These are phyloP conservation scores for Plebejus melissa DNA, from an alignment of 2,888 invertebrate genomes.

Conservation along the genomic window DNA sequence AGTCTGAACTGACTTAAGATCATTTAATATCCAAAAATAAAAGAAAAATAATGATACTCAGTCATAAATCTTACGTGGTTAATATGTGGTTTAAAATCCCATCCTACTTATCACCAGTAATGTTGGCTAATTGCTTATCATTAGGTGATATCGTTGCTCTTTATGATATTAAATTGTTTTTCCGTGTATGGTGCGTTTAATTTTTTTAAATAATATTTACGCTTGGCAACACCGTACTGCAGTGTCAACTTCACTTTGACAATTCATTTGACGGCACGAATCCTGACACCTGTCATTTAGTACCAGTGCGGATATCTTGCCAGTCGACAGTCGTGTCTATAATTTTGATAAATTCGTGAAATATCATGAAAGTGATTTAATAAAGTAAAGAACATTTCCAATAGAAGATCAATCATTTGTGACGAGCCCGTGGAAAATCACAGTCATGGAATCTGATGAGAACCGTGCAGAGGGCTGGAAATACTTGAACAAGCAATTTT, in stretches of 20 bases:
- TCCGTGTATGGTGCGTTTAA: background rate
- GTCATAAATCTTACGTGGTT: background rate
- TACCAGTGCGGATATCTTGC: background rate
- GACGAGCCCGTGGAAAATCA: background rate
- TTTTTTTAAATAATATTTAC: background rate
- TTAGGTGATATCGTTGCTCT: background rate
- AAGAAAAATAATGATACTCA: too few relatives aligned
- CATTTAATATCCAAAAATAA: too few relatives aligned
- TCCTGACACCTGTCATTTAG: background rate
- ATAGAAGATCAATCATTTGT: background rate
- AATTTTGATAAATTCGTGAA: background rate
- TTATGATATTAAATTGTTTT: background rate
- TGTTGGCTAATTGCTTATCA: background rate
- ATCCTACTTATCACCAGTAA: background rate
- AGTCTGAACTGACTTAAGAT: too few relatives aligned
- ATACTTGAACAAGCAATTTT: constrained; percentile 73
- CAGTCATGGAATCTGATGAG: constrained; percentile 57
- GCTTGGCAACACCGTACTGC: background rate
- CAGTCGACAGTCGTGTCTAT: background rate
- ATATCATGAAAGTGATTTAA: constrained; percentile 1
- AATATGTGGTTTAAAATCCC: background rate
- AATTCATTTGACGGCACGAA: background rate
- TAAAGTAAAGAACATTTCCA: constrained; percentile 7
- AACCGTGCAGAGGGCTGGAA: constrained; percentile 75
- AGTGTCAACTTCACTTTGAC: constrained; percentile 4